phyloP scores from a whole-genome alignment of 2,888 invertebrate species.

The Ctena decussata region DNA sequence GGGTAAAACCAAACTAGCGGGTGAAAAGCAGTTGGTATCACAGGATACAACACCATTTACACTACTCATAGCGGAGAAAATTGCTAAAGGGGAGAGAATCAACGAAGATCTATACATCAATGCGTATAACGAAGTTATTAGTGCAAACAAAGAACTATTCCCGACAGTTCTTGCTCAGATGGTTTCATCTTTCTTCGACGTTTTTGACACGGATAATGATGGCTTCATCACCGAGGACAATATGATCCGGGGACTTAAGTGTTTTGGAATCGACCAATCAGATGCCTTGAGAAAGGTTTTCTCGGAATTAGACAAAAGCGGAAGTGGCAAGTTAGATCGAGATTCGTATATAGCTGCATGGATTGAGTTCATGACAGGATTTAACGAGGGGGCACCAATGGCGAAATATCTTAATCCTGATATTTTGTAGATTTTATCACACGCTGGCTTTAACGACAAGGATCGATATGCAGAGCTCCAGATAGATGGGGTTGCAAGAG shows the following conservation, averaged over 20 bases:
- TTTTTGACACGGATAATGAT: constrained; percentile 74
- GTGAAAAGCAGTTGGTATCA: constrained; percentile 26
- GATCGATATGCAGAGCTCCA: too few species aligned
- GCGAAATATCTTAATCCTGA: constrained; percentile 61
- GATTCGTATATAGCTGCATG: constrained; percentile 79
- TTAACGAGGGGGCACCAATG: constrained; percentile 63
- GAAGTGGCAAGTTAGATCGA: constrained; percentile 73
- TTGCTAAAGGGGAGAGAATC: constrained; percentile 65
- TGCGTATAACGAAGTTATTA: constrained; percentile 70
- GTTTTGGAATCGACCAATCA: constrained; percentile 72
- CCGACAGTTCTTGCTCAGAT: constrained; percentile 66
- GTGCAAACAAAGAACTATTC: constrained; percentile 64
- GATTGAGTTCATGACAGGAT: constrained; percentile 78
- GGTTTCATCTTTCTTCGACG: constrained; percentile 72
- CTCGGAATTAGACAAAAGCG: constrained; percentile 73
- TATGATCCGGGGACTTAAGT: constrained; percentile 70
- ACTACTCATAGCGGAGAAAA: constrained; percentile 58
- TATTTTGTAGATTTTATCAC: too few species aligned
- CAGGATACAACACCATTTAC: constrained; percentile 60
- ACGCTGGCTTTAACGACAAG: too few species aligned
- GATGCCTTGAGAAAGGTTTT: constrained; percentile 72
- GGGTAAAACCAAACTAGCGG: constrained; percentile 30
- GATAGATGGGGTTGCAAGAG: too few species aligned
- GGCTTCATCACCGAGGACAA: constrained; percentile 68
- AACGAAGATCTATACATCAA: constrained; percentile 73